These are phyloP conservation scores for Magallana nippona DNA, from an alignment of 2,888 invertebrate genomes.

Conservation along the genomic window DNA sequence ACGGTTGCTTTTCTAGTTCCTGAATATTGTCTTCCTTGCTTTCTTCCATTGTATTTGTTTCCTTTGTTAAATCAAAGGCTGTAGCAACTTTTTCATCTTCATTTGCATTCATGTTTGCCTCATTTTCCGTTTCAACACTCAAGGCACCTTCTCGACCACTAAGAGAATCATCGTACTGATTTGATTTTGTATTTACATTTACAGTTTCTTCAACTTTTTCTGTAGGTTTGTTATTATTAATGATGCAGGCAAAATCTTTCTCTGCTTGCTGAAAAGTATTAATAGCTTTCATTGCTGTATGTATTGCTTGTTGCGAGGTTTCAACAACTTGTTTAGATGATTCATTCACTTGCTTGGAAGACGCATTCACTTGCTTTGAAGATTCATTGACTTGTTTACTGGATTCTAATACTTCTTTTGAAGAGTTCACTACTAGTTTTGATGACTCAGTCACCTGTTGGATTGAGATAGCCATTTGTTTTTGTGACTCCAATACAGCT, in stretches of 20 bases:
- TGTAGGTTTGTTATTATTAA: neutral
- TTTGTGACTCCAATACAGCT: constrained; percentile 33
- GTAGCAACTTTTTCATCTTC: neutral
- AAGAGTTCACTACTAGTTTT: constrained; percentile 36
- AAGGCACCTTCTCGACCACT: neutral
- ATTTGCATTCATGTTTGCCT: neutral
- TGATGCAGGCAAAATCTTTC: neutral
- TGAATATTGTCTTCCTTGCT: too few species aligned
- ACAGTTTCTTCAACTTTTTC: neutral
- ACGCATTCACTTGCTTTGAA: constrained; percentile 40
- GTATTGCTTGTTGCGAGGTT: constrained; percentile 36
- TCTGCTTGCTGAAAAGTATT: constrained; percentile 1
- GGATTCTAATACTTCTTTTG: constrained; percentile 42
- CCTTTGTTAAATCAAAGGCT: too few species aligned
- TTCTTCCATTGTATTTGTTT: too few species aligned
- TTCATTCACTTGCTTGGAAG: constrained; percentile 38
- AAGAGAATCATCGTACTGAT: neutral
- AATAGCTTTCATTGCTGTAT: constrained; percentile 40
- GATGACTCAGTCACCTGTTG: constrained; percentile 37
- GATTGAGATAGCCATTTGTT: constrained; percentile 39
- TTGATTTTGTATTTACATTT: neutral
- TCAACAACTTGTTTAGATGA: constrained; percentile 38
- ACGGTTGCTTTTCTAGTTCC: neutral
- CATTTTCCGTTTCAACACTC: neutral
- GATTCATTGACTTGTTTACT: constrained; percentile 42